Conservation (phyloP, 2,113 vertebrate genomes). For the Scatophagus argus region DNA sequence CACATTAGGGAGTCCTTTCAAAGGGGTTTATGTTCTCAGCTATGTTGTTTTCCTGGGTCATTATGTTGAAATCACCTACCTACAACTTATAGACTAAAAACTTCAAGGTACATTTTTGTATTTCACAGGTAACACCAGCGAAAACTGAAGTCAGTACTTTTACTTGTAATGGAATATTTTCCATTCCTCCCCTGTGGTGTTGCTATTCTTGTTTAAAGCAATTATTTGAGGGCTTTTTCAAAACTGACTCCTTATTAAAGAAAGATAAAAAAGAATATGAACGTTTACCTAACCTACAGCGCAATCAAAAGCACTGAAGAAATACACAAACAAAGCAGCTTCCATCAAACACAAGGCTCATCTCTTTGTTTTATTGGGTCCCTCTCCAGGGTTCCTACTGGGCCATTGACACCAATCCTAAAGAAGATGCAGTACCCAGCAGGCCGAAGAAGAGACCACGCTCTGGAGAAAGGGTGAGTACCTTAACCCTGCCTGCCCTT, state of each 20-base stretch:
- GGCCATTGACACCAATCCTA: conserved; percentile 93
- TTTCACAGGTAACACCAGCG: not conserved
- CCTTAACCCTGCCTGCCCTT: not conserved
- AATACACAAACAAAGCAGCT: not conserved
- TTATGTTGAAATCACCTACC: too few species aligned
- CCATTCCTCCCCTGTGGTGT: not conserved
- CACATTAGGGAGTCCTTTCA: too few species aligned
- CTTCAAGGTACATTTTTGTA: not conserved
- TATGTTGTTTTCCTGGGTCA: not conserved
- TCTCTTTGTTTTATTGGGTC: conserved; percentile 3
- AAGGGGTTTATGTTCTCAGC: too few species aligned
- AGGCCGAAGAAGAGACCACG: conserved; percentile 91
- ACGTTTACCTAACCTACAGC: not conserved
- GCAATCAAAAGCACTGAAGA: conserved; percentile 2
- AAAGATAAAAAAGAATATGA: conserved; percentile 12
- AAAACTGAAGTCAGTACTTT: not conserved
- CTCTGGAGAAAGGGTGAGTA: conserved; percentile 88
- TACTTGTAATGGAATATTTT: not conserved
- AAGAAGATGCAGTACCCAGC: conserved; percentile 88
- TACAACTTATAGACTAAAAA: too few species aligned
- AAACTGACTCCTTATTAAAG: conserved; percentile 10
- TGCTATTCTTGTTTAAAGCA: not conserved
- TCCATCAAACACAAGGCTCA: conserved; percentile 6
- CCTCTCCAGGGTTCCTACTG: conserved; percentile 88
- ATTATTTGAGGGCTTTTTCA: conserved; percentile 6